Evolutionary conservation across 2,888 invertebrate genomes (phyloP), one percentile per base, ranked within the genome.

Genomic region (Drosophila buzzatii): DNA sequence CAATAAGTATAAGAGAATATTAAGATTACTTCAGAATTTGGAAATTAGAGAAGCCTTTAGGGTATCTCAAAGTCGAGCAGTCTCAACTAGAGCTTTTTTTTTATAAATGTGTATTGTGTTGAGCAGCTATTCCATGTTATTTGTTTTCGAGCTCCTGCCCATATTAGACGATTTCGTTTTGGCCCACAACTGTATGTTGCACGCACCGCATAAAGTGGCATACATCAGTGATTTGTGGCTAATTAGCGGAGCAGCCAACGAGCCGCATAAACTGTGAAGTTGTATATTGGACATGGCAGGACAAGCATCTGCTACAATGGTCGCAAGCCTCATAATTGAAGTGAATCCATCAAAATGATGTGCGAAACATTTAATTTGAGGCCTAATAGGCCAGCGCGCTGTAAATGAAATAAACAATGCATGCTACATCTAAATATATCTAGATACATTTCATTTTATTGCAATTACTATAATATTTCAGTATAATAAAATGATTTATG

Each of bases 191-290:
- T 39, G 7, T 39, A 39, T 8, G 39, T 27, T 16, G 51, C 75
- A 41, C 33, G n/a, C 18, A 57, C 52, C 45, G 18, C 57, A 58
- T 37, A 31, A 52, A 31, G 51, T 33, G 57, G 41, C 35, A 62
- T 39, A 37, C 64, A 64, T 60, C 57, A 42, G 58, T 53, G 57
- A 69, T 62, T 78, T 61, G 79, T 61, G 60, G 73, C 44, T 51
- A 66, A 63, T 66, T 57, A 51, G 53, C 16, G 23, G 31, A 60
- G 53, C 23, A 41, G 31, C 45, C 52, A 56, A 44, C 49, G 42
- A 52, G 47, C 16, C 61, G 56, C 33, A 41, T 33, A 57, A 56
- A 31, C 57, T 41, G 12, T 35, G 20, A 16, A 59, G 27, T 60
- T 18, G n/a, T 18, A 58, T 57, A 57, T 71, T 45, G 35, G 18